Percentiles rank a stretch among this genome's conserved stretches.
Evolutionary conservation across 2,888 invertebrate genomes (phyloP).

Genomic region (Chydorus sphaericus): DNA sequence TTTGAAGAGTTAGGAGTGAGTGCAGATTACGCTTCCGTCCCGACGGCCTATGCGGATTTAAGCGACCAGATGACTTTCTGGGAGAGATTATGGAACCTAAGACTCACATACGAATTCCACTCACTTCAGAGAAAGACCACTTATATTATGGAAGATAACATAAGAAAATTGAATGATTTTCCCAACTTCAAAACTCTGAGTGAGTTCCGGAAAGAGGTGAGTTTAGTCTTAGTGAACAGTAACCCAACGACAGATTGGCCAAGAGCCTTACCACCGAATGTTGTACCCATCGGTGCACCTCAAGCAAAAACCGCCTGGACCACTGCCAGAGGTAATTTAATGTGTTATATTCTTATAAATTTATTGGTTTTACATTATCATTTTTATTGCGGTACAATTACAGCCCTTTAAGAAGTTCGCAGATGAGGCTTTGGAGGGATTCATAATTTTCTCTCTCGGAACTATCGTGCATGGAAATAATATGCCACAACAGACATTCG

Average conservation of each 20-base stretch:
- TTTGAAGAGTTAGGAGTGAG: background rate
- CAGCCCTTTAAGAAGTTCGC: slow-evolving; percentile 45
- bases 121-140: background rate
- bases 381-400: no score
- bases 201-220: background rate
- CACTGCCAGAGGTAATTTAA: background rate
- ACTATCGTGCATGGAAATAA: background rate
- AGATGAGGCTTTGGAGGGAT: slow-evolving; percentile 34
- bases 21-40: background rate
- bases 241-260: background rate
- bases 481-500: background rate
- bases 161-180: background rate
- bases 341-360: background rate
- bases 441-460: background rate
- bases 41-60: background rate
- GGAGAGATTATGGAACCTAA: background rate
- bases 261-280: background rate
- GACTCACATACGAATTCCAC: background rate
- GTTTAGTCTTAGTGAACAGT: background rate
- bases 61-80: background rate
- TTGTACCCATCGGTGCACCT: background rate
- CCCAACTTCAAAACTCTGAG: background rate
- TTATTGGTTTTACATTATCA: slow-evolving; percentile 23
- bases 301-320: background rate
- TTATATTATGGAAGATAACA: background rate